Conservation (phyloP, 2,797 vertebrate genomes). For the Pteronotus mesoamericanus region DNA sequence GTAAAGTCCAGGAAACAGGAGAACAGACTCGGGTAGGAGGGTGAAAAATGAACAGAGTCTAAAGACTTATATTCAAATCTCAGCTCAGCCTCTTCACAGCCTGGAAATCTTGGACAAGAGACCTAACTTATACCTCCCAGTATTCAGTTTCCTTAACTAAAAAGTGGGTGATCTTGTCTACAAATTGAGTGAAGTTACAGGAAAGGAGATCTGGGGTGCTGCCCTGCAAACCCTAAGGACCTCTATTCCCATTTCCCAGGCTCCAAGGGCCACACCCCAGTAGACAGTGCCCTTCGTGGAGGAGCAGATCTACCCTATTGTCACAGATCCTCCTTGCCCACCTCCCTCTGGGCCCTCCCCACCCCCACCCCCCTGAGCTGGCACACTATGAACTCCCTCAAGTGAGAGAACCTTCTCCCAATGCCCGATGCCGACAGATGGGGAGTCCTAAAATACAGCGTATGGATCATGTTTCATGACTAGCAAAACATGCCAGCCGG, state of each 20-base stretch:
- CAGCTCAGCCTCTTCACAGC: background rate
- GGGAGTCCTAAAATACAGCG: constrained; percentile 80
- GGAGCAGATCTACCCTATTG: background rate
- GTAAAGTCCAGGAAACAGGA: background rate
- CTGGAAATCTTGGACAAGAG: background rate
- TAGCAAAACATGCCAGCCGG: constrained; percentile 81
- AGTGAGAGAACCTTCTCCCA: constrained; percentile 41
- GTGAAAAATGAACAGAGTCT: background rate
- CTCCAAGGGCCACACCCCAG: background rate
- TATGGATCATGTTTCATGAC: constrained; percentile 82
- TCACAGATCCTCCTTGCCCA: background rate
- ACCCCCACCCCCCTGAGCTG: background rate
- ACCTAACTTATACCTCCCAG: background rate
- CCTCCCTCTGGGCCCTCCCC: background rate
- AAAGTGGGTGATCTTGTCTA: background rate
- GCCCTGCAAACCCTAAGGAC: background rate
- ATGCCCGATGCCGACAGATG: constrained; percentile 76
- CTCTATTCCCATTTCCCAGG: background rate
- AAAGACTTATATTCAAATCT: background rate
- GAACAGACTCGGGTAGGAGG: background rate
- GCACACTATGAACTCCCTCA: background rate
- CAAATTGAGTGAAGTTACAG: background rate
- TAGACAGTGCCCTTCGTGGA: background rate
- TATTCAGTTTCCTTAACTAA: background rate
- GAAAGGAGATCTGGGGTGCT: background rate